These are phyloP conservation scores for Holothuria scabra DNA, from an alignment of 53 echinoderm and acorn worm genomes.

Conservation along the genomic window DNA sequence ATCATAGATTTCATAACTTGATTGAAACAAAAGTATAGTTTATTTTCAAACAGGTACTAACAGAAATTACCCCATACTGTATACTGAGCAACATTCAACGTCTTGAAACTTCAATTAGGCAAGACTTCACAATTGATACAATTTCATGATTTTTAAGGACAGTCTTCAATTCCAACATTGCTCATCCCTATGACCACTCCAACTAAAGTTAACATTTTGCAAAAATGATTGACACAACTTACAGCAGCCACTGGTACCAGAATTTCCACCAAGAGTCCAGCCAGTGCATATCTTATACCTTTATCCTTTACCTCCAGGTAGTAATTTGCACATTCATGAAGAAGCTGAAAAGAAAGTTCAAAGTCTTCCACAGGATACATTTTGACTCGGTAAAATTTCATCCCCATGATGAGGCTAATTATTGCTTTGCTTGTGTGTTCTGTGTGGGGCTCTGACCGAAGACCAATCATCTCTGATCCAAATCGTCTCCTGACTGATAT, in stretches of 20 bases:
- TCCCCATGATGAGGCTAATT: slow-evolving; percentile 98
- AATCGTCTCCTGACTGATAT: slow-evolving; percentile 87
- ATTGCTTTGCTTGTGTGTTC: slow-evolving; percentile 93
- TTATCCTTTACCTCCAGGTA: slow-evolving; percentile 98
- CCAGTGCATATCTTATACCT: slow-evolving; percentile 94
- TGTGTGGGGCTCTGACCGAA: slow-evolving; percentile 94
- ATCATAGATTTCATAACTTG: no score
- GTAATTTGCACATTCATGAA: slow-evolving; percentile 97
- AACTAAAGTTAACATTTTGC: not conserved
- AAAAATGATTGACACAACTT: slow-evolving; percentile 50
- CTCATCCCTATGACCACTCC: not conserved
- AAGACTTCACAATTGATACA: no score
- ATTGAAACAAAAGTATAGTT: no score
- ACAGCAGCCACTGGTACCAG: slow-evolving; percentile 97
- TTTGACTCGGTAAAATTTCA: slow-evolving; percentile 98
- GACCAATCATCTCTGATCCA: slow-evolving; percentile 88
- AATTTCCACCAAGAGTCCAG: slow-evolving; percentile 97
- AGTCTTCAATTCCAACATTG: not conserved
- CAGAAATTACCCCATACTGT: no score
- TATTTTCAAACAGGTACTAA: not conserved
- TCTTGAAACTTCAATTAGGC: no score
- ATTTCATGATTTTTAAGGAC: not conserved
- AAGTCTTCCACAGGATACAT: slow-evolving; percentile 97
- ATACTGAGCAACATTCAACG: no score
- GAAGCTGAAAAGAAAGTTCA: slow-evolving; percentile 92